These are phyloP conservation scores for Dysdera silvatica DNA, from an alignment of 1,140 invertebrate genomes.

Conservation along the genomic window DNA sequence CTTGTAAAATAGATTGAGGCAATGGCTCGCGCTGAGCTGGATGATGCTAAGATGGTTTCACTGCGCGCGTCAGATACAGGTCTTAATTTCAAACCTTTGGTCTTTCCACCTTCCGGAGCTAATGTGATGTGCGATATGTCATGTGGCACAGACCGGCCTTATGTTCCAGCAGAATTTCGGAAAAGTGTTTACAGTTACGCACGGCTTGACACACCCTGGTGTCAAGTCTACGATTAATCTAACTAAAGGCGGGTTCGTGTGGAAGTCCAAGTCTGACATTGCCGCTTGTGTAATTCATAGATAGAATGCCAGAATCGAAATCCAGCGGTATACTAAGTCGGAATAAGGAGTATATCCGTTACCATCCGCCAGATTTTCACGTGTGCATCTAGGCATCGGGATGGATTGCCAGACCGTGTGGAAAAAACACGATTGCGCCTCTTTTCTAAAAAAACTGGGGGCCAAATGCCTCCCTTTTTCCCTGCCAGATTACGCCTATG, in stretches of 20 bases:
- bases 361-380: no score
- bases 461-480: no score
- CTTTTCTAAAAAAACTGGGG: no score
- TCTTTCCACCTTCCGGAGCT: background rate
- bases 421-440: no score
- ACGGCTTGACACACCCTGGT: constrained; percentile 19
- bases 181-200: constrained; percentile 7
- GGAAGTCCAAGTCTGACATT: no score
- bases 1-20: background rate
- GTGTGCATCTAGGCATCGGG: no score
- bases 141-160: background rate
- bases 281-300: no score
- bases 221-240: background rate
- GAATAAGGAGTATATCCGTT: no score
- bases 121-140: constrained; percentile 12
- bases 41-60: constrained; percentile 1
- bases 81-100: background rate
- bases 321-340: no score
- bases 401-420: no score
- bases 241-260: constrained; percentile 4
- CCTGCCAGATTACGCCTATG: no score
- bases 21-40: constrained; percentile 7
- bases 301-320: no score
- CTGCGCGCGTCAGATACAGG: background rate
- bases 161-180: constrained; percentile 6